A percentile compares a stretch with the other conserved stretches of the same genome.
Evolutionary conservation across 2,113 vertebrate species (phyloP).

Genomic region (Tympanuchus pallidicinctus): DNA sequence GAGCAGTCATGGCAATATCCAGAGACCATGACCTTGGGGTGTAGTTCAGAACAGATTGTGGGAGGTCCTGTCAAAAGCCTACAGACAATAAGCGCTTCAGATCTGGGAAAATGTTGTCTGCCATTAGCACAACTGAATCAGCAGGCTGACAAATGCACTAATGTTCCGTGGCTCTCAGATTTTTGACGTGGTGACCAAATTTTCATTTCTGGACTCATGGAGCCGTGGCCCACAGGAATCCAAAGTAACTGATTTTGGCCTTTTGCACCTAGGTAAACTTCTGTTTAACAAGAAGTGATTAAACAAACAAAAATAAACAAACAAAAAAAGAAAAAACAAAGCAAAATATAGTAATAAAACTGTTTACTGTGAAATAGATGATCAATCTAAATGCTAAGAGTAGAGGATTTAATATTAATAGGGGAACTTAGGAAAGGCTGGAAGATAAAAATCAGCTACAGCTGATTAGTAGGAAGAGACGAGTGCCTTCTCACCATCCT

Average conservation of each 20-base stretch:
- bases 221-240: neutral
- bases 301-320: neutral
- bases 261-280: neutral
- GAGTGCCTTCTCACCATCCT: neutral
- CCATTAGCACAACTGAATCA: neutral
- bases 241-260: neutral
- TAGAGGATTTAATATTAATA: neutral
- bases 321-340: neutral
- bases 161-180: neutral
- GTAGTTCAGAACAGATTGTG: neutral
- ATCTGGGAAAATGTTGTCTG: neutral
- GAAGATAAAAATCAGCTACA: slow-evolving; percentile 5
- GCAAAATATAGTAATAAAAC: neutral
- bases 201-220: neutral
- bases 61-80: neutral
- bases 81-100: neutral
- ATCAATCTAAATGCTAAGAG: slow-evolving; percentile 10
- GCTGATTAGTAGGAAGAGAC: slow-evolving; percentile 22
- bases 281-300: neutral
- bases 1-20: neutral
- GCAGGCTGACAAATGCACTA: neutral
- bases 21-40: neutral
- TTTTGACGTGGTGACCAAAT: neutral
- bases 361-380: neutral
- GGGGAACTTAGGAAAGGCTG: neutral